phyloP scores from a whole-genome alignment of 2,888 invertebrate genomes.

The Scaptomyza cyrtandrae region DNA sequence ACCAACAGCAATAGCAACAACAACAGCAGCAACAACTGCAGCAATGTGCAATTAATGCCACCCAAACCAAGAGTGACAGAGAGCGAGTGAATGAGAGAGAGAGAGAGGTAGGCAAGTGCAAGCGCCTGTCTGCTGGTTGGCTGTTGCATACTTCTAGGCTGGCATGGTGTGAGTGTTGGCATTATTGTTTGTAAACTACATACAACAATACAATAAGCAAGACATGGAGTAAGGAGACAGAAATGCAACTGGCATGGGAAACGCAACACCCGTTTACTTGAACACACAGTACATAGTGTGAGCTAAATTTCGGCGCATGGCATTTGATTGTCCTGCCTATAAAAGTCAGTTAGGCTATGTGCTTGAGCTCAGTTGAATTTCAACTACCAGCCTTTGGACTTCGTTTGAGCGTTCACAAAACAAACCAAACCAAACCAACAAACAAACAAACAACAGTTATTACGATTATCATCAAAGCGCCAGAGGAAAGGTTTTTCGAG shows the following conservation, averaged over 20 bases:
- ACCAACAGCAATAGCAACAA: slow-evolving; percentile 46
- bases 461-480: not conserved
- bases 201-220: slow-evolving; percentile 80
- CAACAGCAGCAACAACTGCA: slow-evolving; percentile 37
- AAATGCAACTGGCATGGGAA: slow-evolving; percentile 21
- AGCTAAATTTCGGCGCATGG: slow-evolving; percentile 69
- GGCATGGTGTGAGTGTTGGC: slow-evolving; percentile 69
- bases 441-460: slow-evolving; percentile 16
- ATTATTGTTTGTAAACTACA: slow-evolving; percentile 80
- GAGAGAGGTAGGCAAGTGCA: slow-evolving; percentile 40
- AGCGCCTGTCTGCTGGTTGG: slow-evolving; percentile 75
- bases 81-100: slow-evolving; percentile 5
- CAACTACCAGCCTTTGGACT: slow-evolving; percentile 74
- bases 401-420: slow-evolving; percentile 37
- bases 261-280: slow-evolving; percentile 33
- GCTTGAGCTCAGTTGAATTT: slow-evolving; percentile 73
- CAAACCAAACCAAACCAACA: slow-evolving; percentile 21
- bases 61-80: slow-evolving; percentile 14
- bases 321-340: slow-evolving; percentile 74
- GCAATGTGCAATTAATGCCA: slow-evolving; percentile 81
- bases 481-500: slow-evolving; percentile 20
- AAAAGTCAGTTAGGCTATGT: slow-evolving; percentile 77
- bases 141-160: slow-evolving; percentile 73
- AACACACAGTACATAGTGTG: slow-evolving; percentile 44
- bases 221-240: slow-evolving; percentile 46